Evolutionary conservation across 2,113 vertebrate species (phyloP), one percentile per base, ranked within the genome.

Genomic region (Monopterus albus): DNA sequence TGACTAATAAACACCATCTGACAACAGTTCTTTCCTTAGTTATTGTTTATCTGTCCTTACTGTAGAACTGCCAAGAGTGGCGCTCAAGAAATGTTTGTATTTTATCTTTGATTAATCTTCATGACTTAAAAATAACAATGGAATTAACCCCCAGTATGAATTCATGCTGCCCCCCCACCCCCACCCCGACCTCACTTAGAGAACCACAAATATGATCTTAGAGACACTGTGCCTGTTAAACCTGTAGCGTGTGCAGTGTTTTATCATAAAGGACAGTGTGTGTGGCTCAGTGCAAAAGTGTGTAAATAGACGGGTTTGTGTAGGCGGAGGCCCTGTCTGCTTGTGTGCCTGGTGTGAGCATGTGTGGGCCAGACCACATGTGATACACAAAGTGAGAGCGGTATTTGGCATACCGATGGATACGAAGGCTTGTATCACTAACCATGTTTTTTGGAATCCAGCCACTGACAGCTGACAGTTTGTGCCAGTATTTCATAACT

Each of bases 341-440:
- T 43, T 61, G 68, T 69, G 63, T 70, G 78, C 73, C 69, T 77
- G 74, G 17, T 60, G 72, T 75, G 60, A 83, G 82, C 47, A 58
- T 75, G 85, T 87, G 81, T 89, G 76, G 84, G 83, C 84, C 88
- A 77, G 68, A 70, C 83, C 67, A 79, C 81, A 85, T 88, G 81
- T 85, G 75, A 82, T 51, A 62, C 75, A 73, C 71, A 86, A 79
- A 87, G 75, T 76, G 78, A 86, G 84, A 88, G 61, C 56, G 20
- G 68, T 56, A 76, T 80, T 79, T 81, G 81, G 79, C 76, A 56
- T 25, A 51, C 38, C 50, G 7, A 64, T 65, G 31, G 70, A 74
- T 63, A 47, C 6, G 58, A 83, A 65, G 75, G 51, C 79, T 76
- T 68, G 62, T 62, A 79, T 79, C 81, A 29, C 73, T 21, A 84